These are phyloP conservation scores for Papilio gigon DNA, from an alignment of 2,888 invertebrate species.

Conservation along the genomic window DNA sequence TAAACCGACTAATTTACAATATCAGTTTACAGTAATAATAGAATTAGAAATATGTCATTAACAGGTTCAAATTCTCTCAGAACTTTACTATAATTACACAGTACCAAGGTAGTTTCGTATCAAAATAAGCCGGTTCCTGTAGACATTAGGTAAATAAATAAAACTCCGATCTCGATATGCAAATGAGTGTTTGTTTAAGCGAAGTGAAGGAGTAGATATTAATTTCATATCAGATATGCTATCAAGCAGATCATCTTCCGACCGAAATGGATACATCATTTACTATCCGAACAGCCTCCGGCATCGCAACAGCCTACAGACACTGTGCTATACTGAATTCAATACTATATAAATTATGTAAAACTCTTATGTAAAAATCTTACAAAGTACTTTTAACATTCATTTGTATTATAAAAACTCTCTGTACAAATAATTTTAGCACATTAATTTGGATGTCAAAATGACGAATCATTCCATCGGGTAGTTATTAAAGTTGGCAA, in stretches of 20 bases:
- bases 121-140: constrained; percentile 52
- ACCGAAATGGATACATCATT: constrained; percentile 72
- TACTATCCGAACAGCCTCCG: constrained; percentile 76
- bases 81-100: not conserved
- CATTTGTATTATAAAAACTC: no score
- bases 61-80: not conserved
- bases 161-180: constrained; percentile 71
- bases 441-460: no score
- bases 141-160: constrained; percentile 55
- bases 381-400: no score
- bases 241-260: constrained; percentile 68
- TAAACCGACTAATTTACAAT: no score
- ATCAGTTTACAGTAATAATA: no score
- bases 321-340: constrained; percentile 26
- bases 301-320: constrained; percentile 47
- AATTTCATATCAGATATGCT: constrained; percentile 70
- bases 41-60: not conserved
- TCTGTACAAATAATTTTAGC: no score
- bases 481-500: no score
- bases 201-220: constrained; percentile 65
- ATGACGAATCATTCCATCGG: no score
- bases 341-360: not conserved
- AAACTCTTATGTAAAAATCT: no score
- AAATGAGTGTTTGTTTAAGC: constrained; percentile 79
- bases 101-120: constrained; percentile 50